phyloP scores from a whole-genome alignment of 2,888 invertebrate genomes.

The Didymodactylos carnosus region DNA sequence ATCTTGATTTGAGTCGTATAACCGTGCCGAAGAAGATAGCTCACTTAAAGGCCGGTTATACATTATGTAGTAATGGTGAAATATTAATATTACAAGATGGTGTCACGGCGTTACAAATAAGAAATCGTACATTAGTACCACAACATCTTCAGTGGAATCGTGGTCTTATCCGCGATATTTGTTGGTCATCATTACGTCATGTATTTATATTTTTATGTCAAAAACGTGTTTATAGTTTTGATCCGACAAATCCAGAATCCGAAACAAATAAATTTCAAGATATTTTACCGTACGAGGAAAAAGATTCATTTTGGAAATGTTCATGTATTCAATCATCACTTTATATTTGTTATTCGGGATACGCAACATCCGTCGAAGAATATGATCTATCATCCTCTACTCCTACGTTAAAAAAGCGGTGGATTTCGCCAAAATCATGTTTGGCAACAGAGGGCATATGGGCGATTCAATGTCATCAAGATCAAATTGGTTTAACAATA shows the following conservation, averaged over 20 bases:
- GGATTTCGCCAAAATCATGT: background rate
- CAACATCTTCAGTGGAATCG: background rate
- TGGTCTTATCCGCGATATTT: background rate
- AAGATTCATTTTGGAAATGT: background rate
- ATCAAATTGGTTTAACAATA: background rate
- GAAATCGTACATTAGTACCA: background rate
- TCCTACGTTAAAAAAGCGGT: background rate
- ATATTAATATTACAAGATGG: background rate
- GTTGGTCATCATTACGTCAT: background rate
- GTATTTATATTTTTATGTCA: background rate
- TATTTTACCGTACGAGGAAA: background rate
- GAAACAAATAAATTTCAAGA: background rate
- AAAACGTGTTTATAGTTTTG: background rate
- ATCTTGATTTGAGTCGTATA: background rate
- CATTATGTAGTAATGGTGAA: background rate
- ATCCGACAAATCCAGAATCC: background rate
- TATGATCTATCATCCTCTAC: background rate
- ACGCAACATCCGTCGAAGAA: background rate
- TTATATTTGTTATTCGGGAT: background rate
- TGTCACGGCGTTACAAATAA: background rate
- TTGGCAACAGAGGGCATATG: background rate
- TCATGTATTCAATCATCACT: background rate
- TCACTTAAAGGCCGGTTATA: background rate
- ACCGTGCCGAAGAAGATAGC: background rate
- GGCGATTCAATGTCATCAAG: background rate